Evolutionary conservation across 92 coral and sea anemone species (phyloP).

Genomic region (Desmophyllum pertusum): DNA sequence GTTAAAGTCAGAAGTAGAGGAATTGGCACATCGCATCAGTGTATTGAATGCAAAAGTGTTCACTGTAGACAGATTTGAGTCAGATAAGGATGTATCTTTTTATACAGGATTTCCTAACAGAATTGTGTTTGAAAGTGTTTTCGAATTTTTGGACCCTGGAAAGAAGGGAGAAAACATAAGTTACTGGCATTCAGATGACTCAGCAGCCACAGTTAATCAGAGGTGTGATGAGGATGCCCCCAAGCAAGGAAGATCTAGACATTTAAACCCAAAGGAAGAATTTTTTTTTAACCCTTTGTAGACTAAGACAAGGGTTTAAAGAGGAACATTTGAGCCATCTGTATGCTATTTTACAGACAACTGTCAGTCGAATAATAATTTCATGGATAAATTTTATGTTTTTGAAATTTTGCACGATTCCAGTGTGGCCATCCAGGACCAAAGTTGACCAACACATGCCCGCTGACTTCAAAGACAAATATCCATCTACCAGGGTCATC

Average conservation of each 20-base stretch:
- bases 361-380: conserved; percentile 53
- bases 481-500: conserved; percentile 54
- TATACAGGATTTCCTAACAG: conserved; percentile 67
- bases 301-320: conserved; percentile 58
- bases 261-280: conserved; percentile 60
- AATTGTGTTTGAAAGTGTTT: conserved; percentile 57
- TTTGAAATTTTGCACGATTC: conserved; percentile 28
- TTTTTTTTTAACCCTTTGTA: conserved; percentile 53
- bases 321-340: conserved; percentile 18
- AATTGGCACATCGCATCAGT: conserved; percentile 15
- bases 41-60: conserved; percentile 40
- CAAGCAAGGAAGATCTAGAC: conserved; percentile 54
- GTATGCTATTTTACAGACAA: conserved; percentile 48
- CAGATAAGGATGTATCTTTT: conserved; percentile 57
- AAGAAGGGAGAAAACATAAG: conserved; percentile 62
- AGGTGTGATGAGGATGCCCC: conserved; percentile 41
- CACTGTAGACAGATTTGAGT: conserved; percentile 36
- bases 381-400: conserved; percentile 61
- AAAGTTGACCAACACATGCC: conserved; percentile 28
- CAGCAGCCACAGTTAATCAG: neutral
- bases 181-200: conserved; percentile 57
- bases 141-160: conserved; percentile 64
- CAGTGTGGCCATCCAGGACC: conserved; percentile 43
- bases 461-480: conserved; percentile 37
- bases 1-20: conserved; percentile 7